Evolutionary conservation across 2,888 invertebrate genomes (phyloP).

Genomic region (Clistopyga incitator): DNA sequence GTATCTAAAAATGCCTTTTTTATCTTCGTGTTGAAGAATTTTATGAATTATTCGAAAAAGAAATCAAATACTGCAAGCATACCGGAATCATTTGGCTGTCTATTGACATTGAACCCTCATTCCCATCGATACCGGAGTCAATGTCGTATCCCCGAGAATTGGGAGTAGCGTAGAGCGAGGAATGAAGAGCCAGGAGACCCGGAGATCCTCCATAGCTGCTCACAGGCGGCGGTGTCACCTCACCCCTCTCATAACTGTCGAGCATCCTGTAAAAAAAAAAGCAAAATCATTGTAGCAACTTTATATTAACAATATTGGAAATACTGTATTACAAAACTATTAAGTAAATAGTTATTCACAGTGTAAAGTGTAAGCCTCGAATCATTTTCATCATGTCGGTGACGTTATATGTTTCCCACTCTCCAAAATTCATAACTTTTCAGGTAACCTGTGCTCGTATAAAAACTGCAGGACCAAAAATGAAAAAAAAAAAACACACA

Average conservation of each 20-base stretch:
- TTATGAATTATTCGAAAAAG: background rate
- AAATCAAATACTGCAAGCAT: constrained; percentile 56
- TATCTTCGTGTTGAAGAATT: background rate
- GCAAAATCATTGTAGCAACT: background rate
- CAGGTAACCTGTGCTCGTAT: background rate
- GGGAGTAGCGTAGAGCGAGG: constrained; percentile 82
- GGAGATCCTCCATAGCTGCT: constrained; percentile 82
- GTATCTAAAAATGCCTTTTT: background rate
- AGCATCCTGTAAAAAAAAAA: constrained; percentile 81
- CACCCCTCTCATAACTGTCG: constrained; percentile 84
- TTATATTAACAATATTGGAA: background rate
- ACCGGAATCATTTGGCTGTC: constrained; percentile 83
- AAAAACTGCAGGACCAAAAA: background rate
- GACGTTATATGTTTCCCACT: background rate
- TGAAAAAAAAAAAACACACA: no score
- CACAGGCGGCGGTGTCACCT: constrained; percentile 83
- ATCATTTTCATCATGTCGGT: background rate
- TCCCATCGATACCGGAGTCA: constrained; percentile 82
- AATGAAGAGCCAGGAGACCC: constrained; percentile 82
- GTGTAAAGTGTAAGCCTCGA: background rate
- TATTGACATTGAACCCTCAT: constrained; percentile 82
- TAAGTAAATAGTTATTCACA: background rate
- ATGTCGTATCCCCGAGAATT: constrained; percentile 81
- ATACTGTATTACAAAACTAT: background rate
- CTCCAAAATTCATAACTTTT: background rate